Percentiles rank a stretch among this genome's conserved stretches.
phyloP scores from a whole-genome alignment of 2,797 vertebrate species.

The Lerista edwardsae region DNA sequence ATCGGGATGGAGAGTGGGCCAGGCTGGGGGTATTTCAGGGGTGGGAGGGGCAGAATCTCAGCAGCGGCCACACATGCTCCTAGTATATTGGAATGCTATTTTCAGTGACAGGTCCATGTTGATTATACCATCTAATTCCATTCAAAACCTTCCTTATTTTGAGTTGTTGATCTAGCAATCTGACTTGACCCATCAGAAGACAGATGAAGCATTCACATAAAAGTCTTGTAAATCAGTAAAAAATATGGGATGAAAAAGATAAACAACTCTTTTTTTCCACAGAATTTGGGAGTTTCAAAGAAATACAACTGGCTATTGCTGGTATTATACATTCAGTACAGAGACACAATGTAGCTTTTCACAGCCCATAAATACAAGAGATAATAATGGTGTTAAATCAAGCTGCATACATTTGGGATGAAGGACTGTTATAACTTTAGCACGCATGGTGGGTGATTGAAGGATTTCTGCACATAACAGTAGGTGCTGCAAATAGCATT shows the following conservation, averaged over 20 bases:
- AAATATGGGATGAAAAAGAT: not conserved
- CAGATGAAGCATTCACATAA: not conserved
- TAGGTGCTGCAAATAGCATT: not conserved
- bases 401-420: slow-evolving; percentile 14
- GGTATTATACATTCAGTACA: not conserved
- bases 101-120: not conserved
- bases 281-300: not conserved
- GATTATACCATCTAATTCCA: not conserved
- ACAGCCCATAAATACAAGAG: slow-evolving; percentile 3
- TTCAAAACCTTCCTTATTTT: not conserved
- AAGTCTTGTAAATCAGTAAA: not conserved
- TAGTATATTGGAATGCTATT: not conserved
- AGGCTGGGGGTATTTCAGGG: no score
- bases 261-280: not conserved
- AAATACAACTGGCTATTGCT: slow-evolving; percentile 3
- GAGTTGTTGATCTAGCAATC: not conserved
- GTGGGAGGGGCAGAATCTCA: no score
- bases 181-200: not conserved
- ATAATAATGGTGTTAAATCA: slow-evolving; percentile 34
- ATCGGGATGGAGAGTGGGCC: no score
- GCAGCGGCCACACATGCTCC: no score
- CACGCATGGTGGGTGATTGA: not conserved
- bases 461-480: not conserved
- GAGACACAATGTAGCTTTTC: not conserved
- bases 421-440: not conserved